Evolutionary conservation across 2,797 vertebrate genomes (phyloP).

Genomic region (Cynodonichthys magdalenae): DNA sequence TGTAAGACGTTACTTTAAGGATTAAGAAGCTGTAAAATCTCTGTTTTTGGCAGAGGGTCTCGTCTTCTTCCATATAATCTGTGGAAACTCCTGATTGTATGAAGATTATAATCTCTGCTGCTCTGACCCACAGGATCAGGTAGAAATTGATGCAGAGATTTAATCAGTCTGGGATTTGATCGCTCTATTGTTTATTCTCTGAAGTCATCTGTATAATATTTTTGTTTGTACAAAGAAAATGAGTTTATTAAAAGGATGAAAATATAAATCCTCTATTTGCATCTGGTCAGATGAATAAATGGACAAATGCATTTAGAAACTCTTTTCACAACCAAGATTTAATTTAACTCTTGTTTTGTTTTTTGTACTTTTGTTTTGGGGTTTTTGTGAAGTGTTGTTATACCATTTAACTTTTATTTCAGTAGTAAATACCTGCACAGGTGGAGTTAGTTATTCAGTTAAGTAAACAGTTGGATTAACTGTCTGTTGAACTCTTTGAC

Average conservation of each 20-base stretch:
- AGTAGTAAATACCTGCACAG: no score
- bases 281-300: background rate
- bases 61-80: constrained; percentile 31
- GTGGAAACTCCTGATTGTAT: constrained; percentile 24
- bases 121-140: constrained; percentile 30
- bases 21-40: constrained; percentile 53
- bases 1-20: constrained; percentile 17
- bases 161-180: constrained; percentile 23
- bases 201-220: constrained; percentile 6
- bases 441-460: no score
- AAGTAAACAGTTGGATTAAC: no score
- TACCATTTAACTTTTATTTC: no score
- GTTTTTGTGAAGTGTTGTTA: no score
- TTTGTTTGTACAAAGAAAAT: background rate
- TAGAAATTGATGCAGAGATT: constrained; percentile 23
- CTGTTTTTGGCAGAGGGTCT: constrained; percentile 45
- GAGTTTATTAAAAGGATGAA: background rate
- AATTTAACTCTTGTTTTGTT: no score
- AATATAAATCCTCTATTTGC: background rate
- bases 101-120: constrained; percentile 50
- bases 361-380: no score
- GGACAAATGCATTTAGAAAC: no score
- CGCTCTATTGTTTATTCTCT: constrained; percentile 15
- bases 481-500: no score
- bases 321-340: no score